A percentile compares a stretch with the other conserved stretches of the same genome.
phyloP scores from a whole-genome alignment of 2,888 invertebrate species.

The Amorpha juglandis region DNA sequence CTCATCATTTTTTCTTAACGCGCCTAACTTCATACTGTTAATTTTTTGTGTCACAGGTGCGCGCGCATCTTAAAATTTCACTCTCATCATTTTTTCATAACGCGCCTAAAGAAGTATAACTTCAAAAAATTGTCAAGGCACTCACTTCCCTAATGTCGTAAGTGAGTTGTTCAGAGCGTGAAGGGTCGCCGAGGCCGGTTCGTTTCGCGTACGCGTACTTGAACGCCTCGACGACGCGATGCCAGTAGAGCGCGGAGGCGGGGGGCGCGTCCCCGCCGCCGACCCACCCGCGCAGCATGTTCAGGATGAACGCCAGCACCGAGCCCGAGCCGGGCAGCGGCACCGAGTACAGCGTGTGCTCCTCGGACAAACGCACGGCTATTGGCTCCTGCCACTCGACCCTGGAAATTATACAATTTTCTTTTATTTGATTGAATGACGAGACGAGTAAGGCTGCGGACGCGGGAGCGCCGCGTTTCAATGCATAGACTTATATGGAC shows the following conservation, averaged over 20 bases:
- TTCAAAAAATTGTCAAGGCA: conserved; percentile 21
- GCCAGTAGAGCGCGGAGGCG: conserved; percentile 84
- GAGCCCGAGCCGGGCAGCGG: conserved; percentile 95
- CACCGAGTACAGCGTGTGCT: conserved; percentile 88
- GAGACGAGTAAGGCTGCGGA: too few relatives aligned
- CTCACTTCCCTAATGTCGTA: conserved; percentile 60
- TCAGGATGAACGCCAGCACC: conserved; percentile 91
- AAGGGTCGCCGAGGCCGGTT: conserved; percentile 91
- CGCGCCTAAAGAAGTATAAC: conserved; percentile 2
- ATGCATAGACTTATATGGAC: too few relatives aligned
- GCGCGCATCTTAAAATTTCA: too few relatives aligned
- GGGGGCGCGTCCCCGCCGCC: conserved; percentile 66
- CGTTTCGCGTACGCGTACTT: conserved; percentile 96
- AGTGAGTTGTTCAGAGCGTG: conserved; percentile 54
- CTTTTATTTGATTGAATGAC: too few relatives aligned
- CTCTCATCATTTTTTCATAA: too few relatives aligned
- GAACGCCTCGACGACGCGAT: conserved; percentile 93
- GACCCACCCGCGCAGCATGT: conserved; percentile 87
- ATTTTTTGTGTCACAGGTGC: too few relatives aligned
- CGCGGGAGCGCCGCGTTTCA: too few relatives aligned
- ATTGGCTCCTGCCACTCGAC: conserved; percentile 87
- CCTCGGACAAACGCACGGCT: conserved; percentile 81
- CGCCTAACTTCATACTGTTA: too few relatives aligned
- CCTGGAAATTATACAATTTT: conserved; percentile 55
- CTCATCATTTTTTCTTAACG: too few relatives aligned